A percentile compares a stretch with the other conserved stretches of the same genome.
Conservation (phyloP, 2,113 vertebrate species). For the Bujurquina vittata region DNA sequence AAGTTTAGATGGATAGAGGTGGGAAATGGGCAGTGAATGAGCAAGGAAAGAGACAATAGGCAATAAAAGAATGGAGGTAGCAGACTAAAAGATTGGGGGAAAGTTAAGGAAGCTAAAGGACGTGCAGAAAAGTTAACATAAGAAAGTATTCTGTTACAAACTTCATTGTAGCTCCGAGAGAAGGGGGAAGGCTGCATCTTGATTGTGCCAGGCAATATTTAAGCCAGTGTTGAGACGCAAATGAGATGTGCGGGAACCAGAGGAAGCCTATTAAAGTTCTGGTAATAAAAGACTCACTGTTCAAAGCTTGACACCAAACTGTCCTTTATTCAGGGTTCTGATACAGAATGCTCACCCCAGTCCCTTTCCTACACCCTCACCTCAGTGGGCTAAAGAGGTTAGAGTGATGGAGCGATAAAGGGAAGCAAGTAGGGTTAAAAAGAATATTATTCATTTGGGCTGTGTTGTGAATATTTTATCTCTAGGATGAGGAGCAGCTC, state of each 20-base stretch:
- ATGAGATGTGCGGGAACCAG: slow-evolving; percentile 27
- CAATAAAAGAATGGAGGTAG: neutral
- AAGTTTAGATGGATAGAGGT: slow-evolving; percentile 32
- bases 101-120: neutral
- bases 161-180: neutral
- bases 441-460: slow-evolving; percentile 67
- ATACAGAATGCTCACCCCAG: slow-evolving; percentile 7
- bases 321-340: slow-evolving; percentile 46
- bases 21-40: slow-evolving; percentile 17
- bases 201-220: slow-evolving; percentile 12
- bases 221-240: slow-evolving; percentile 23
- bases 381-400: slow-evolving; percentile 26
- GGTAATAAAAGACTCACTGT: slow-evolving; percentile 36
- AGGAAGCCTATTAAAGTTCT: slow-evolving; percentile 45
- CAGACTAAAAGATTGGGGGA: neutral
- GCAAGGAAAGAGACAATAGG: neutral
- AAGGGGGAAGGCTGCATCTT: neutral
- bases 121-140: neutral
- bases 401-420: slow-evolving; percentile 42
- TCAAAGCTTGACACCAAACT: slow-evolving; percentile 45
- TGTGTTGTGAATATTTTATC: slow-evolving; percentile 73
- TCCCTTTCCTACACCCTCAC: slow-evolving; percentile 16
- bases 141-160: neutral
- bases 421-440: slow-evolving; percentile 40
- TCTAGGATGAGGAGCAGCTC: slow-evolving; percentile 41